Base-by-base conservation (phyloP, 2,888 invertebrate genomes). In the Zelleria hepariella region DNA sequence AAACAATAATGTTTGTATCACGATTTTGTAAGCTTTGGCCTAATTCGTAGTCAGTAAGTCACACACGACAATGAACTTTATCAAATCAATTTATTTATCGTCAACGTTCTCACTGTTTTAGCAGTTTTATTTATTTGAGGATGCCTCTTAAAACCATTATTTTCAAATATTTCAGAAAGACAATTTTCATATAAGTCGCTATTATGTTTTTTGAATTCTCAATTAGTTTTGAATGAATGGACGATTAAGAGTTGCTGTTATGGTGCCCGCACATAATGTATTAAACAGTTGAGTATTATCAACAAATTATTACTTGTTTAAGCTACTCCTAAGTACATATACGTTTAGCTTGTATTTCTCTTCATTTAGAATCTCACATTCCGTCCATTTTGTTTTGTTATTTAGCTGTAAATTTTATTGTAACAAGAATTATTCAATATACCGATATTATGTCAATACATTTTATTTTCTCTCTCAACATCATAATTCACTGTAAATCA, bases 361-460 rank as follows among this genome's bases (percentile, higher is more conserved):
- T 76, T 73, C 69, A 68, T 69, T 80, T 79, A 73, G 82, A 80
- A 82, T 86, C 82, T 84, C 82, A 86, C 86, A 88, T 87, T 88
- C 88, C 88, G 88, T 88, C 88, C 88, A 87, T 82, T 78, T 80
- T 80, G 67, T 84, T 87, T 84, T 79, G 82, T 86, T 86, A 77
- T 68, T 80, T 82, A 86, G 86, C 84, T 86, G 69, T 84, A 84
- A 77, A 82, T 75, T 81, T 77, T 84, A 84, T 82, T 84, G 71
- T 80, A 77, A 78, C 79, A 64, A 68, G 62, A 63, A 66, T 74
- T 79, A 78, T 84, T 82, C 76, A 82, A 82, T 84, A 85, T 84
- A 85, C 80, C 32, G 15, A 26, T 20, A 77, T 75, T 57, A 59
- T 57, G 57, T 78, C 32, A 27, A 26, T 54, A 1, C 32, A 25